phyloP scores from a whole-genome alignment of 2,113 vertebrate genomes.

The Gopherus flavomarginatus region DNA sequence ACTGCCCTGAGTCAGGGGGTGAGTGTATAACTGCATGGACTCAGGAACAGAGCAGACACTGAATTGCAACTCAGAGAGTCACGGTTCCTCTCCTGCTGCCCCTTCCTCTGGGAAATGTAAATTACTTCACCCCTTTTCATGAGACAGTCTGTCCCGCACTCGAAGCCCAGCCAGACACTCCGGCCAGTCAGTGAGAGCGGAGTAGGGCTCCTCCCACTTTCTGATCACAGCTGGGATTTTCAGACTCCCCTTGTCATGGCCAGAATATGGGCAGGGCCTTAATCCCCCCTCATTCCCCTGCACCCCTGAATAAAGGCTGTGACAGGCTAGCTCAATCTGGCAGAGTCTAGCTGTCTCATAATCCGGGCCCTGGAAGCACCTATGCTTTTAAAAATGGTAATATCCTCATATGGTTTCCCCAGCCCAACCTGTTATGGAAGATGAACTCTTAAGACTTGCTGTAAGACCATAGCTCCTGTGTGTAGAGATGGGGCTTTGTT shows the following conservation, averaged over 20 bases:
- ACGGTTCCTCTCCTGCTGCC: neutral
- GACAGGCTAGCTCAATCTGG: neutral
- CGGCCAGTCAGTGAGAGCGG: neutral
- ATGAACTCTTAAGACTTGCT: neutral
- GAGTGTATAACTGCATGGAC: neutral
- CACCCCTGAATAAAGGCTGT: neutral
- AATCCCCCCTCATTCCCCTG: neutral
- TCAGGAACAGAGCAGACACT: neutral
- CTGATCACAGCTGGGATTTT: neutral
- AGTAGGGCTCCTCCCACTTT: neutral
- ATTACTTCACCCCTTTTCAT: neutral
- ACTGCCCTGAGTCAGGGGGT: no score
- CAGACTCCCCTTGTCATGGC: neutral
- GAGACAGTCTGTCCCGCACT: no score
- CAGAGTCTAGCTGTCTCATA: neutral
- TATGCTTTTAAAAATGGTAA: neutral
- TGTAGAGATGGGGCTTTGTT: neutral
- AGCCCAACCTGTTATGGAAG: neutral
- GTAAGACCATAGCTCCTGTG: neutral
- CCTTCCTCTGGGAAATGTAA: neutral
- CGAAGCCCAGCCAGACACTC: neutral
- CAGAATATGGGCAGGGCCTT: neutral
- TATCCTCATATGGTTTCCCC: neutral
- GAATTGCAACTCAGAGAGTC: constrained; percentile 4
- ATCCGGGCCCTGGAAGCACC: neutral